A percentile compares a stretch with the other conserved stretches of the same genome.
Evolutionary conservation across 2,888 invertebrate genomes (phyloP).

Genomic region (Gasteruption jaculator): DNA sequence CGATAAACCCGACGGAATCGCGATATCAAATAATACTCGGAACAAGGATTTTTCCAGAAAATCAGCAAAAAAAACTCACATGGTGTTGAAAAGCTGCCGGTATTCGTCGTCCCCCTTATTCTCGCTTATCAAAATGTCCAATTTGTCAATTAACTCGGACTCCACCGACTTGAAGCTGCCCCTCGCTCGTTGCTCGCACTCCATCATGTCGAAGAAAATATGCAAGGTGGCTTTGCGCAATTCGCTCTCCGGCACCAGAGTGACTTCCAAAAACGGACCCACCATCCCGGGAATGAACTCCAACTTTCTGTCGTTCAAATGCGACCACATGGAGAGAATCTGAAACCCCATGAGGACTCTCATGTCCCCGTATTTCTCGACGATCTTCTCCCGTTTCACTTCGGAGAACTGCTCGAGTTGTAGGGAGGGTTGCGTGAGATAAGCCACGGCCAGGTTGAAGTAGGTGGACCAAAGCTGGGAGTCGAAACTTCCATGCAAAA

Average conservation of each 20-base stretch:
- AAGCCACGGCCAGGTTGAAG: conserved; percentile 75
- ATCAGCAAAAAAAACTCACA: conserved; percentile 67
- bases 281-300: conserved; percentile 91
- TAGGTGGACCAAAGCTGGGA: conserved; percentile 70
- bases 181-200: conserved; percentile 77
- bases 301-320: conserved; percentile 79
- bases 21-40: conserved; percentile 12
- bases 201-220: conserved; percentile 94
- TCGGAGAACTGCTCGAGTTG: conserved; percentile 80
- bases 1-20: conserved; percentile 2
- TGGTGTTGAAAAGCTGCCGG: conserved; percentile 86
- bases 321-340: conserved; percentile 87
- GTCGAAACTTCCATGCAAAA: conserved; percentile 62
- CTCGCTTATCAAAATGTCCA: conserved; percentile 87
- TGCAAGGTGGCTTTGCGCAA: conserved; percentile 85
- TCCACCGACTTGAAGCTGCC: conserved; percentile 90
- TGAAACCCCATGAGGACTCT: conserved; percentile 89
- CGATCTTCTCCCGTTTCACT: conserved; percentile 71
- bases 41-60: conserved; percentile 11
- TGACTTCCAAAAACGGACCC: conserved; percentile 89
- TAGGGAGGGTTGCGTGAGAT: conserved; percentile 74
- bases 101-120: conserved; percentile 94
- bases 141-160: conserved; percentile 88
- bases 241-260: conserved; percentile 81
- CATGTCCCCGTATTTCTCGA: conserved; percentile 84